Conservation (phyloP, 2,888 invertebrate species). For the Heliconius sara region DNA sequence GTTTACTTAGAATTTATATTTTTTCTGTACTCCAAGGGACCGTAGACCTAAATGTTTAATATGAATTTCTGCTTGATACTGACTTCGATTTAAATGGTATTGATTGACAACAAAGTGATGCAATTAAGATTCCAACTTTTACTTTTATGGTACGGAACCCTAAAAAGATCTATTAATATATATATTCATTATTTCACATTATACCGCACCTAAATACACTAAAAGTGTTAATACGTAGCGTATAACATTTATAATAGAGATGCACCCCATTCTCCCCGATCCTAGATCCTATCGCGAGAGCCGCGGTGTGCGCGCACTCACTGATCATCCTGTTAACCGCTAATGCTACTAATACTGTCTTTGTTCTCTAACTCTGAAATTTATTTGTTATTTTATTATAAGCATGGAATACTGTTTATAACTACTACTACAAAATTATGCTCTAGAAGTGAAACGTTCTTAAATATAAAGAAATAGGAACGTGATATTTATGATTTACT, state of each 20-base stretch:
- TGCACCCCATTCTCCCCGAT: constrained; percentile 58
- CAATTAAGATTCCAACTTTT: no score
- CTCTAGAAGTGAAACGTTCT: neutral
- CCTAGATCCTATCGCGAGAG: constrained; percentile 77
- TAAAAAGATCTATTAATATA: neutral
- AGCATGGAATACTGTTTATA: neutral
- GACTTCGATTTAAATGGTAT: no score
- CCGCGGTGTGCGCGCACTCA: constrained; percentile 55
- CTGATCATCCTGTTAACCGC: constrained; percentile 68
- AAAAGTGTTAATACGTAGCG: constrained; percentile 31
- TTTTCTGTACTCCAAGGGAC: no score
- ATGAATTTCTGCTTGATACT: no score
- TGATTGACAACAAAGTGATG: no score
- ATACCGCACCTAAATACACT: neutral
- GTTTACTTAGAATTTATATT: no score
- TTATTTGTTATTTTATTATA: constrained; percentile 27
- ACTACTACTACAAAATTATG: neutral
- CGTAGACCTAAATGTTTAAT: no score
- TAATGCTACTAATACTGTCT: constrained; percentile 73
- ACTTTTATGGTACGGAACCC: no score
- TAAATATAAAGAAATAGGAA: no score
- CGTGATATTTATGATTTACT: no score
- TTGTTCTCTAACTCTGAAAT: constrained; percentile 58
- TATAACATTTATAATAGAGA: constrained; percentile 35
- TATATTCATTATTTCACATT: neutral